These are phyloP conservation scores for Ditula angustiorana DNA, from an alignment of 2,888 invertebrate genomes.

Conservation along the genomic window DNA sequence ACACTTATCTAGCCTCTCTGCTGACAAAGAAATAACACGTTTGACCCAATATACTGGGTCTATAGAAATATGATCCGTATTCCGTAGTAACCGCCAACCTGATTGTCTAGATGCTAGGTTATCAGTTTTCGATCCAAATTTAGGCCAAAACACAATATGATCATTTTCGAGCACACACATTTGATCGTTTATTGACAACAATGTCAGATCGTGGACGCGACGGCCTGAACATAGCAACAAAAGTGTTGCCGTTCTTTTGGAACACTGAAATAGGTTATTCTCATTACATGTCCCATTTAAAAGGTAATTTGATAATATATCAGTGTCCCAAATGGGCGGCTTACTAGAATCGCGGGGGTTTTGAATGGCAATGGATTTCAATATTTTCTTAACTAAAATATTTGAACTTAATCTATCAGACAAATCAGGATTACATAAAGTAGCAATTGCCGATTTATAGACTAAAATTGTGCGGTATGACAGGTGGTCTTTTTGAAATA, in stretches of 20 bases:
- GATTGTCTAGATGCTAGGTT: slow-evolving; percentile 9
- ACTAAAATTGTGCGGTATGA: not conserved
- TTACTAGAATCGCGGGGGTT: not conserved
- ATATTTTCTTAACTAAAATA: not conserved
- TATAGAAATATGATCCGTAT: not conserved
- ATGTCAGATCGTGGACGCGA: not conserved
- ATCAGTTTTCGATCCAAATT: slow-evolving; percentile 21
- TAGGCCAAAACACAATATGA: slow-evolving; percentile 17
- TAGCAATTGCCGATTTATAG: not conserved
- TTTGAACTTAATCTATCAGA: not conserved
- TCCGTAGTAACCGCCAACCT: slow-evolving; percentile 13
- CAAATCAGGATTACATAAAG: not conserved
- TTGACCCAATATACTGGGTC: not conserved
- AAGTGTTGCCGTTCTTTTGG: not conserved
- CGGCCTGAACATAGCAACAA: not conserved
- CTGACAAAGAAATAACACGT: not conserved
- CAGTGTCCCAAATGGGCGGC: not conserved
- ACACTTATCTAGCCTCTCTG: not conserved
- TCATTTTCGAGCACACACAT: not conserved
- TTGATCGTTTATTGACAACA: not conserved
- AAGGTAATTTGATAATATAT: not conserved
- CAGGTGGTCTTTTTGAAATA: not conserved
- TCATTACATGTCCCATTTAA: not conserved
- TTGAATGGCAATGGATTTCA: not conserved
- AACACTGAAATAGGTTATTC: not conserved